phyloP scores from a whole-genome alignment of 2,888 invertebrate species.

The Spialia ferax region DNA sequence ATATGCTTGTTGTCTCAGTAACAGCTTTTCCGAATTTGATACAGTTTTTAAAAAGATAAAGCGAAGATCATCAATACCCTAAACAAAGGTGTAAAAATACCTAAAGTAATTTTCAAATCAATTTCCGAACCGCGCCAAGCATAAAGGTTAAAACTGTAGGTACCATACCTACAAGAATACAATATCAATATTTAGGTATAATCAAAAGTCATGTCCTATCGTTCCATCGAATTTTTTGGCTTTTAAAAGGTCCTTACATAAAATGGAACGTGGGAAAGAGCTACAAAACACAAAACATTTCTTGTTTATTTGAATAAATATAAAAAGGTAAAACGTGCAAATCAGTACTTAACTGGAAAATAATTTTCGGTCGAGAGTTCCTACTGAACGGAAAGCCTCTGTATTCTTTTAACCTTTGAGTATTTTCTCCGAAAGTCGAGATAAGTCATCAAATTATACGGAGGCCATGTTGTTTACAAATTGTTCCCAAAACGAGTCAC shows the following conservation, averaged over 20 bases:
- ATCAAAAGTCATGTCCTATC: no score
- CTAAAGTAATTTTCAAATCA: no score
- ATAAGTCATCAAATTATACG: slow-evolving; percentile 74
- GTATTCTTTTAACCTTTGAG: slow-evolving; percentile 59
- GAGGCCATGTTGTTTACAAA: slow-evolving; percentile 68
- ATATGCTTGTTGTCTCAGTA: no score
- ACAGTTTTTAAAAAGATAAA: no score
- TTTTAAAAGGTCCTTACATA: not conserved
- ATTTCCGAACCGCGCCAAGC: no score
- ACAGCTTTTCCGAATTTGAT: no score
- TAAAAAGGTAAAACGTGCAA: slow-evolving; percentile 12
- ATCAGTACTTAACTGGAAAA: slow-evolving; percentile 41
- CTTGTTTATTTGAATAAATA: not conserved
- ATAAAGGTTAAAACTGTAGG: no score
- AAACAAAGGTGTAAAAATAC: no score
- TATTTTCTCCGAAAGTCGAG: slow-evolving; percentile 60
- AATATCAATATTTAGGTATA: no score
- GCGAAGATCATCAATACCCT: no score
- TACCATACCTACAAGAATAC: no score
- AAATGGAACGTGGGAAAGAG: not conserved
- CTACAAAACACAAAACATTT: not conserved
- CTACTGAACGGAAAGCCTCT: slow-evolving; percentile 51
- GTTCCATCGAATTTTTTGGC: no score
- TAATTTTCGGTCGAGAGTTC: slow-evolving; percentile 49
- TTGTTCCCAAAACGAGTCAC: slow-evolving; percentile 70